Evolutionary conservation across 2,888 invertebrate species (phyloP).

Genomic region (Nomada hirtipes): DNA sequence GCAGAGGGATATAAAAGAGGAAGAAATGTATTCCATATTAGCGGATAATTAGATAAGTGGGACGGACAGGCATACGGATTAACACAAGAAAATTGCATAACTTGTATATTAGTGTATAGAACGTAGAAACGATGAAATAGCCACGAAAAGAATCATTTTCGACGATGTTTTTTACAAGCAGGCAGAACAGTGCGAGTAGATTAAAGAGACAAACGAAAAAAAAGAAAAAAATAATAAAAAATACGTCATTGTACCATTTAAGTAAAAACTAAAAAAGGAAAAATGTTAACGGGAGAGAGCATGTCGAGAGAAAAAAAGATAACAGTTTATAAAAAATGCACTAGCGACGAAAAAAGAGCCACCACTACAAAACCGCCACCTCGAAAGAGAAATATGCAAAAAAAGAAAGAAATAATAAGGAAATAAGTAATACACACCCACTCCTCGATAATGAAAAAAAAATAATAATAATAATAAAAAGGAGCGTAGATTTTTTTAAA

Average conservation of each 20-base stretch:
- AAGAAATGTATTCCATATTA: constrained; percentile 79
- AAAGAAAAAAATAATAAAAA: constrained; percentile 53
- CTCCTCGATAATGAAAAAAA: constrained; percentile 14
- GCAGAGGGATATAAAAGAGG: constrained; percentile 69
- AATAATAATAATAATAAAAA: constrained; percentile 13
- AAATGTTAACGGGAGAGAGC: constrained; percentile 60
- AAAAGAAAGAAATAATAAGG: constrained; percentile 18
- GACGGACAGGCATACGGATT: constrained; percentile 81
- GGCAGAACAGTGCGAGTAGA: constrained; percentile 82
- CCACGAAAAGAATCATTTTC: constrained; percentile 82
- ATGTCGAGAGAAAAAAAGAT: constrained; percentile 51
- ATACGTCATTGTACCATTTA: constrained; percentile 77
- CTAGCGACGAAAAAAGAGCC: constrained; percentile 53
- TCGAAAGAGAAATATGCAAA: constrained; percentile 41
- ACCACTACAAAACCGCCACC: constrained; percentile 49
- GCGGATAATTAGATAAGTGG: constrained; percentile 82
- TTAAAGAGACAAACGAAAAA: constrained; percentile 65
- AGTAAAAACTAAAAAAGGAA: constrained; percentile 44
- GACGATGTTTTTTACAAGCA: constrained; percentile 84
- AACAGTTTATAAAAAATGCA: constrained; percentile 66
- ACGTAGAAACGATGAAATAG: constrained; percentile 81
- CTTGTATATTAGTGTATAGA: constrained; percentile 85
- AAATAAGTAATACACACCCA: constrained; percentile 26
- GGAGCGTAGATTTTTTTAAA: constrained; percentile 54
- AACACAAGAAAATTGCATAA: constrained; percentile 79